phyloP scores from a whole-genome alignment of 2,888 invertebrate species.

The Empis livida region DNA sequence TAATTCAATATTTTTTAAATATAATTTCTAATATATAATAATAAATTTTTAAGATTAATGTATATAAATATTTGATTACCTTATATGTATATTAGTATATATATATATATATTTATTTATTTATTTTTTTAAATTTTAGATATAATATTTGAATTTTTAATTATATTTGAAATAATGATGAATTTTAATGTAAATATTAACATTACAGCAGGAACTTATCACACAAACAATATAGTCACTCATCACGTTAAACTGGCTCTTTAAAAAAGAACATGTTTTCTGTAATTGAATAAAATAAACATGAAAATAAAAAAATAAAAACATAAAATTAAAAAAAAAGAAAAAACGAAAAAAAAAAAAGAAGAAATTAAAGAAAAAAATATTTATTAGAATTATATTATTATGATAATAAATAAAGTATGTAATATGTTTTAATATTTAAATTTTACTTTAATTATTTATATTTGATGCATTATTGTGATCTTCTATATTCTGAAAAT shows the following conservation, averaged over 20 bases:
- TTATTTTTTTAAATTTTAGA: too few species aligned
- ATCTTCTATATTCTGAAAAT: too few species aligned
- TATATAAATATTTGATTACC: too few species aligned
- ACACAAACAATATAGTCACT: slow-evolving; percentile 6
- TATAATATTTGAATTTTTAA: too few species aligned
- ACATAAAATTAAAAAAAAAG: background rate
- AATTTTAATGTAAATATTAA: background rate
- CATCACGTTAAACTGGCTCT: slow-evolving; percentile 8
- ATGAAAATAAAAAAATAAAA: background rate
- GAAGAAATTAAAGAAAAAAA: background rate
- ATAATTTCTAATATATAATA: too few species aligned
- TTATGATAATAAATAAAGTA: background rate
- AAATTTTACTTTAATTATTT: slow-evolving; percentile 3
- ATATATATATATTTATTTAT: too few species aligned
- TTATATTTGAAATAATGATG: background rate
- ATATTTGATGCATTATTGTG: too few species aligned
- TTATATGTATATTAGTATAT: too few species aligned
- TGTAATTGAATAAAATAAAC: slow-evolving; percentile 5
- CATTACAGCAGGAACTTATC: slow-evolving; percentile 7
- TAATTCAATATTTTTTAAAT: too few species aligned
- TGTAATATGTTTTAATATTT: too few species aligned
- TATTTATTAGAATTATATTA: background rate
- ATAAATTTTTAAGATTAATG: too few species aligned
- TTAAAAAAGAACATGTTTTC: slow-evolving; percentile 13
- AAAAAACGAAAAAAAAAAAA: background rate